Evolutionary conservation across 2,888 invertebrate species (phyloP).

Genomic region (Rhingia rostrata): DNA sequence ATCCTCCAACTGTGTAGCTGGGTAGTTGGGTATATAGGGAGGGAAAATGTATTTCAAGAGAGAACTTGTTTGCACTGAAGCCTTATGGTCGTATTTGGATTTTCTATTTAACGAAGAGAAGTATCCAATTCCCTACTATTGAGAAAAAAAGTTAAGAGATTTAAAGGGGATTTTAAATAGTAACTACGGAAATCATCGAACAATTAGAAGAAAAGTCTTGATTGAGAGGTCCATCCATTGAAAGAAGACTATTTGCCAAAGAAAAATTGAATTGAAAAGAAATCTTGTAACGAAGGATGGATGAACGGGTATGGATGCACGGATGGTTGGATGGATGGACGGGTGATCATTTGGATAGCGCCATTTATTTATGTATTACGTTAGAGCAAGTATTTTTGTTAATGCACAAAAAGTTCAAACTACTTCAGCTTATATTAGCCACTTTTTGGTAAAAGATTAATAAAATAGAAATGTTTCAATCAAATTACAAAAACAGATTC

Average conservation of each 20-base stretch:
- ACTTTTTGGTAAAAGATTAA: no score
- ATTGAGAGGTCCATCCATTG: background rate
- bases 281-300: no score
- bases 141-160: background rate
- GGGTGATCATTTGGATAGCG: no score
- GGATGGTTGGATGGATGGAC: no score
- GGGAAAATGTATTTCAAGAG: background rate
- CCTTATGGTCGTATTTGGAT: conserved; percentile 14
- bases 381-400: no score
- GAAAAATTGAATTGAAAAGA: no score
- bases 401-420: no score
- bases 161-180: background rate
- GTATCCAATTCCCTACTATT: background rate
- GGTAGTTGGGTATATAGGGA: background rate
- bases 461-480: no score
- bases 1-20: background rate
- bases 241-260: background rate
- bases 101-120: conserved; percentile 14
- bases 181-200: background rate
- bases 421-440: no score
- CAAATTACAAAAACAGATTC: no score
- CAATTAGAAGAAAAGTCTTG: background rate
- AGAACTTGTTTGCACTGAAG: conserved; percentile 25
- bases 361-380: no score
- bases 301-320: no score